Conservation (phyloP, 2,797 vertebrate genomes). For the Oophaga sylvatica region DNA sequence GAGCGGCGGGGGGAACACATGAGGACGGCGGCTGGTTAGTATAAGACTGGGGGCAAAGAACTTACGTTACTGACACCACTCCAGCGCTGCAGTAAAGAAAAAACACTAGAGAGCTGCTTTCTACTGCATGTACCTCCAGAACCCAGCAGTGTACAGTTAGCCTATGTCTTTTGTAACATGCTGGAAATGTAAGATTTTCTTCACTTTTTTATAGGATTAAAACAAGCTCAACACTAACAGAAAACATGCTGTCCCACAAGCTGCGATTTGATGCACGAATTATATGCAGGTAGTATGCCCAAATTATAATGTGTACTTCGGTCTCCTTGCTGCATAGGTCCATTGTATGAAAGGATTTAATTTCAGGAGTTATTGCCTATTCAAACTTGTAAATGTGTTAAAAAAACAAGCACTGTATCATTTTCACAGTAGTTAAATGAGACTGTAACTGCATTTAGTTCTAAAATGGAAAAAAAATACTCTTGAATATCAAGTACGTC, state of each 20-base stretch:
- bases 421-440: not conserved
- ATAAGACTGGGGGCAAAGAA: no score
- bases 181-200: not conserved
- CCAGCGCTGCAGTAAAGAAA: no score
- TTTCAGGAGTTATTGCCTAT: not conserved
- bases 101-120: no score
- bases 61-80: no score
- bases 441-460: not conserved
- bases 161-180: not conserved
- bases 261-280: slow-evolving; percentile 79
- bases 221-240: slow-evolving; percentile 78
- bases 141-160: not conserved
- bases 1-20: no score
- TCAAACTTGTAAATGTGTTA: not conserved
- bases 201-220: slow-evolving; percentile 74
- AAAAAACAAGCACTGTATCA: not conserved
- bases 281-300: slow-evolving; percentile 76
- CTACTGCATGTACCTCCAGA: not conserved
- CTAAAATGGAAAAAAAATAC: not conserved
- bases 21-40: no score
- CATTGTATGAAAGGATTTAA: not conserved
- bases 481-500: not conserved
- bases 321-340: not conserved
- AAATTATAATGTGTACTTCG: not conserved
- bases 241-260: slow-evolving; percentile 78